phyloP scores from a whole-genome alignment of 30 jellyfish, hydroid and myxozoan species.

The Aurelia sp. region DNA sequence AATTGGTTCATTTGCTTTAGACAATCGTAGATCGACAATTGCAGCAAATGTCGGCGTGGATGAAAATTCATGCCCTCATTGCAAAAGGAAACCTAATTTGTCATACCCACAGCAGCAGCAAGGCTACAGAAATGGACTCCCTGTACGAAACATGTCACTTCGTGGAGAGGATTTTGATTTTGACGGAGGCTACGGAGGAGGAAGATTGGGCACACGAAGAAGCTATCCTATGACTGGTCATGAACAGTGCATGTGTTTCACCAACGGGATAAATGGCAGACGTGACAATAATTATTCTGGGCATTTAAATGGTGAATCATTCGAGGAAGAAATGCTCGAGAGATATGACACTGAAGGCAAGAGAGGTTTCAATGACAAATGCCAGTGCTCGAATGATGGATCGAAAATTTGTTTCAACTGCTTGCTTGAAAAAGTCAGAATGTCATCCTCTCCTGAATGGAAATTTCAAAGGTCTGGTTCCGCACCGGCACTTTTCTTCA shows the following conservation, averaged over 20 bases:
- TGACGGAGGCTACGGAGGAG: not conserved
- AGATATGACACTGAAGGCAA: conserved; percentile 2
- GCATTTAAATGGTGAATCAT: not conserved
- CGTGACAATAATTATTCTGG: not conserved
- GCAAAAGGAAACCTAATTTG: not conserved
- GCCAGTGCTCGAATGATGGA: conserved; percentile 33
- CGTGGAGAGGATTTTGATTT: not conserved
- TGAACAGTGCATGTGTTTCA: not conserved
- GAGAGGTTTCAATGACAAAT: not conserved
- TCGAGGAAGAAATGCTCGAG: not conserved
- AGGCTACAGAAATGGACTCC: not conserved
- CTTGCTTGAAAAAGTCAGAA: conserved; percentile 5
- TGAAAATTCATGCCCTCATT: not conserved
- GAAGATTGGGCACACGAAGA: not conserved
- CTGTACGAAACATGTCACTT: not conserved
- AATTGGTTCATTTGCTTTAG: not conserved
- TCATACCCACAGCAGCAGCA: not conserved
- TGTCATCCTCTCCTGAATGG: not conserved
- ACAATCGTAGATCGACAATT: not conserved
- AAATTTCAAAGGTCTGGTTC: conserved; percentile 28
- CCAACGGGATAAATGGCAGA: not conserved
- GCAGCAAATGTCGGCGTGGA: not conserved
- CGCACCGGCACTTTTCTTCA: conserved; percentile 22
- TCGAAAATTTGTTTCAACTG: conserved; percentile 11
- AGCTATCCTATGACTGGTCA: not conserved